Conservation (phyloP, 2,113 vertebrate genomes). For the Oreotrochilus melanogaster region DNA sequence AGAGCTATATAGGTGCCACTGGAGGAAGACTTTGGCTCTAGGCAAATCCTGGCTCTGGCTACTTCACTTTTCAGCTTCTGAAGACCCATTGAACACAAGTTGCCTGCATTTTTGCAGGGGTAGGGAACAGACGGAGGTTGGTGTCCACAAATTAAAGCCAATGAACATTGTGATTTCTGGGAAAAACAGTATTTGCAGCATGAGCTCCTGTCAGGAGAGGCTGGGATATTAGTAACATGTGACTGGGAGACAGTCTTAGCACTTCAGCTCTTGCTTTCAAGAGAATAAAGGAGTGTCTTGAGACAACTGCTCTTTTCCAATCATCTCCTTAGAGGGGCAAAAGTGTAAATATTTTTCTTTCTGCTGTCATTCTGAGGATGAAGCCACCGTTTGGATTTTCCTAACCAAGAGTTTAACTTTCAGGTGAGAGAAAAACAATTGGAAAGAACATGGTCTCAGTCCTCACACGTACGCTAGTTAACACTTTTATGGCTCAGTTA, state of each 20-base stretch:
- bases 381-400: slow-evolving; percentile 39
- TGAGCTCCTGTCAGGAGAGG: slow-evolving; percentile 2
- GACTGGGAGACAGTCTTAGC: slow-evolving; percentile 11
- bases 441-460: not conserved
- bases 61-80: not conserved
- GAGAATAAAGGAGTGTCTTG: slow-evolving; percentile 18
- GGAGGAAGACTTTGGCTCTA: not conserved
- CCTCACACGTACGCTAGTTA: not conserved
- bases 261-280: not conserved
- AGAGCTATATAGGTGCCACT: not conserved
- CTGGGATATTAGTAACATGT: not conserved
- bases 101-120: not conserved
- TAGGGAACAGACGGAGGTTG: not conserved
- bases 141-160: not conserved
- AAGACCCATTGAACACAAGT: not conserved
- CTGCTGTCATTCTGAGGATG: slow-evolving; percentile 24
- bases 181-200: not conserved
- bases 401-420: slow-evolving; percentile 43
- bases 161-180: not conserved
- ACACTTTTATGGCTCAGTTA: not conserved
- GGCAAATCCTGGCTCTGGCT: not conserved
- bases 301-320: not conserved
- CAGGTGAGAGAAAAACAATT: slow-evolving; percentile 31
- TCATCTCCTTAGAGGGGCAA: not conserved
- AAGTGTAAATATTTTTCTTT: slow-evolving; percentile 55